These are phyloP conservation scores for Perca schrenkii DNA, from an alignment of 2,113 vertebrate species.

Conservation along the genomic window DNA sequence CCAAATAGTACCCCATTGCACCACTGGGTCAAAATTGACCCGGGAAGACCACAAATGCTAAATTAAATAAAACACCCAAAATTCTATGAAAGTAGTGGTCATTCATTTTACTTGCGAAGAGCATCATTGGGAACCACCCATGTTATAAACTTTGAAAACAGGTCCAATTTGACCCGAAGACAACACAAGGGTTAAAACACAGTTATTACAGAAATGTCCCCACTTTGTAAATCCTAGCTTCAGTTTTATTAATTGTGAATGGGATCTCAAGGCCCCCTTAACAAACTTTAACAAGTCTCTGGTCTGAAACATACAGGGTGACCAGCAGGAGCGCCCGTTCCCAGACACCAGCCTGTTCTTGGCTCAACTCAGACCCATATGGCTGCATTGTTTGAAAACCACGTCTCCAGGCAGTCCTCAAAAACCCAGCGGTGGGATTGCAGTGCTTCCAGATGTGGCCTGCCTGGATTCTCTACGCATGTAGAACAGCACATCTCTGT, in stretches of 20 bases:
- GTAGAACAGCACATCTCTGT: conserved; percentile 49
- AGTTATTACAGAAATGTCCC: neutral
- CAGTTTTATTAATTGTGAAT: neutral
- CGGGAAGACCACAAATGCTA: too few relatives aligned
- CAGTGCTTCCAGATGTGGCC: conserved; percentile 82
- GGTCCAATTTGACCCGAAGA: too few relatives aligned
- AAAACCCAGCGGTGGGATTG: conserved; percentile 54
- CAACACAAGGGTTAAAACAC: neutral
- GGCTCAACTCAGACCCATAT: conserved; percentile 34
- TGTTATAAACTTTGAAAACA: too few relatives aligned
- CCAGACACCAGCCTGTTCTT: conserved; percentile 42
- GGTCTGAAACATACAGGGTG: conserved; percentile 4
- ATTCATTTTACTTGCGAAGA: too few relatives aligned
- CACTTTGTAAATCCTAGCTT: too few relatives aligned
- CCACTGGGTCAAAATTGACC: too few relatives aligned
- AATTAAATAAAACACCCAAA: too few relatives aligned
- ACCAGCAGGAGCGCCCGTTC: conserved; percentile 1
- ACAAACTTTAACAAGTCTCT: conserved; percentile 1
- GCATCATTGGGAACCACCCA: too few relatives aligned
- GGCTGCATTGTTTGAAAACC: conserved; percentile 73
- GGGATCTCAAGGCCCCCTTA: neutral
- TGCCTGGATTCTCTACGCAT: conserved; percentile 21
- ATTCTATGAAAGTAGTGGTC: too few relatives aligned
- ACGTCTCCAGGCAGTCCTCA: conserved; percentile 64
- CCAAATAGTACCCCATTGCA: too few relatives aligned